Percentiles rank a stretch among this genome's conserved stretches.
Conservation (phyloP, 2,888 invertebrate genomes). For the Pseudolycoriella hygida region DNA sequence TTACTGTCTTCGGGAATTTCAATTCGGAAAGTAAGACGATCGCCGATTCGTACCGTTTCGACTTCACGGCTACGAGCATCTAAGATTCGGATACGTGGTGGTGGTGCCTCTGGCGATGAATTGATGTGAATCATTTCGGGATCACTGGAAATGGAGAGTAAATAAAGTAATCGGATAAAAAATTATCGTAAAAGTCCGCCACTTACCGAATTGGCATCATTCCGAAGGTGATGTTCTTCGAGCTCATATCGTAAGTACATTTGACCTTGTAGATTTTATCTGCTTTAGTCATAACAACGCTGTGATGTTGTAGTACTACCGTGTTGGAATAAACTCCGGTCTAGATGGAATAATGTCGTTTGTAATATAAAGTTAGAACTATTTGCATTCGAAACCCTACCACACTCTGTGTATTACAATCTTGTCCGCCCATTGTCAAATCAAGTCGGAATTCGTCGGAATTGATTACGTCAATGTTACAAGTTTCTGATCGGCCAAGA, state of each 20-base stretch:
- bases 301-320: conserved; percentile 85
- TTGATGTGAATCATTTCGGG: conserved; percentile 94
- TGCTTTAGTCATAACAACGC: conserved; percentile 90
- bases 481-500: conserved; percentile 81
- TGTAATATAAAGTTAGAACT: not conserved
- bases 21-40: conserved; percentile 85
- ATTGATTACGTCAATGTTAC: conserved; percentile 85
- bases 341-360: conserved; percentile 34
- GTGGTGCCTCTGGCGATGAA: conserved; percentile 85
- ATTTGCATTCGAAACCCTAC: conserved; percentile 36
- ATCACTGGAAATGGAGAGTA: conserved; percentile 40
- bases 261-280: conserved; percentile 94
- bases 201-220: conserved; percentile 83
- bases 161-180: conserved; percentile 3
- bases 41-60: conserved; percentile 86
- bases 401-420: conserved; percentile 89
- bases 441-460: conserved; percentile 84
- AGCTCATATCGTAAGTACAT: conserved; percentile 91
- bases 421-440: conserved; percentile 83
- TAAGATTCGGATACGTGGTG: conserved; percentile 81
- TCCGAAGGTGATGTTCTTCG: conserved; percentile 90
- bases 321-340: conserved; percentile 88
- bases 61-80: conserved; percentile 76
- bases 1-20: conserved; percentile 93
- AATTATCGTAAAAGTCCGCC: not conserved